phyloP scores from a whole-genome alignment of 2,113 vertebrate genomes.

The Pygoscelis antarcticus region DNA sequence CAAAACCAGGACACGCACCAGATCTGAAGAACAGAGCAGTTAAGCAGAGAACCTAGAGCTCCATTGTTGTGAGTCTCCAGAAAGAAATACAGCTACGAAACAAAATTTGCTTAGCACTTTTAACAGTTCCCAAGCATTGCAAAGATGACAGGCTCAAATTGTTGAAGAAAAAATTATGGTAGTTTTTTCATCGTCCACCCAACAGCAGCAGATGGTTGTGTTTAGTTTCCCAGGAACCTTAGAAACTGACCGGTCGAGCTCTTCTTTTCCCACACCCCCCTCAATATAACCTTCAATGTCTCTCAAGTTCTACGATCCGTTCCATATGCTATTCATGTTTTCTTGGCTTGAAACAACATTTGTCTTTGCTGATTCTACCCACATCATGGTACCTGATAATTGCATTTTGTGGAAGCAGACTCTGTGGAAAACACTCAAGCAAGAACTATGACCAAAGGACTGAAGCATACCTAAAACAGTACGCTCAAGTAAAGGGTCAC shows the following conservation, averaged over 20 bases:
- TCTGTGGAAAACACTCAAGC: neutral
- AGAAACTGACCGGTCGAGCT: neutral
- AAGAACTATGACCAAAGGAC: neutral
- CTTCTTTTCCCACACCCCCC: neutral
- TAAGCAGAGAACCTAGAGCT: neutral
- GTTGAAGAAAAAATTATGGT: neutral
- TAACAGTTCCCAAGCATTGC: neutral
- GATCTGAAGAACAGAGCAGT: neutral
- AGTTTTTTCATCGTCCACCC: neutral
- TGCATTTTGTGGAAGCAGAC: neutral
- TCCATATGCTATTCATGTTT: neutral
- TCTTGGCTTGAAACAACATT: neutral
- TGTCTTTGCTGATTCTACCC: neutral
- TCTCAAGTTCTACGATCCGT: neutral
- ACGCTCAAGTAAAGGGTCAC: rapidly evolving
- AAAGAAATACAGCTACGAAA: neutral
- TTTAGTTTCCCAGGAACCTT: neutral
- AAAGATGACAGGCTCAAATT: neutral
- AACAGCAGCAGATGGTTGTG: neutral
- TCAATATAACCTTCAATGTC: neutral
- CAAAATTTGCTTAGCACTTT: neutral
- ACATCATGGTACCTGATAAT: neutral
- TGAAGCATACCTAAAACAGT: neutral
- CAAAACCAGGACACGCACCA: neutral
- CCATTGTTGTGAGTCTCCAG: neutral